Evolutionary conservation across 2,888 invertebrate genomes (phyloP), one percentile per base, ranked within the genome.

Genomic region (Teleiodes luculella): DNA sequence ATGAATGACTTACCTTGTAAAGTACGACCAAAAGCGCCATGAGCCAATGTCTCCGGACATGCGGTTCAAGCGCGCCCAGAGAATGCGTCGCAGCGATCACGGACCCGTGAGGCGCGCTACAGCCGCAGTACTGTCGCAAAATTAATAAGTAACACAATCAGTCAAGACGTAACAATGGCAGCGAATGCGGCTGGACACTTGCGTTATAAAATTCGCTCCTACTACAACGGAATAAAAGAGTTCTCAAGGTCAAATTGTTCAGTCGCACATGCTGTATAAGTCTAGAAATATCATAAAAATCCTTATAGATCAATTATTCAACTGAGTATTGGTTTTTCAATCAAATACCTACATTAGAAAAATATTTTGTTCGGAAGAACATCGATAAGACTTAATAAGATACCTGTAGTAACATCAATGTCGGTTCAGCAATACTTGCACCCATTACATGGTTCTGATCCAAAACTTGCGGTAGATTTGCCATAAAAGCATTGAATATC

Each of bases 401-500:
- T 66, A 86, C 88, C 76, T 85, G 87, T 6, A 89, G 56, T 4
- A 89, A 51, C 18, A 80, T 67, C 54, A 98, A 83, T 0, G 96
- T 95, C 0, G 97, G 96, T 6, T 97, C 95, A 5, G 98, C 92
- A 52, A 99, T 92, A 56, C 94, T 92, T 65, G 95, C 95, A 0
- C 98, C 98, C 91, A 99, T 97, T 60, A 95, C 90, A 77, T 98
- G 97, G 85, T 99, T 99, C 78, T 97, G 96, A 80, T 99, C 99
- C 72, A 99, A 78, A 10, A 99, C 92, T 90, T 97, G 97, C 0
- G 98, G 97, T 58, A 99, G 84, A 74, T 97, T 98, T 30, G 97
- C 94, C 76, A 99, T 90, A 78, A 98, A 99, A 0, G 97, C 97
- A 84, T 98, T 98, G 86, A 98, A 98, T 1, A 98, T 97, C 0